These are phyloP conservation scores for Toxonevra muliebris DNA, from an alignment of 2,888 invertebrate genomes.

Conservation along the genomic window DNA sequence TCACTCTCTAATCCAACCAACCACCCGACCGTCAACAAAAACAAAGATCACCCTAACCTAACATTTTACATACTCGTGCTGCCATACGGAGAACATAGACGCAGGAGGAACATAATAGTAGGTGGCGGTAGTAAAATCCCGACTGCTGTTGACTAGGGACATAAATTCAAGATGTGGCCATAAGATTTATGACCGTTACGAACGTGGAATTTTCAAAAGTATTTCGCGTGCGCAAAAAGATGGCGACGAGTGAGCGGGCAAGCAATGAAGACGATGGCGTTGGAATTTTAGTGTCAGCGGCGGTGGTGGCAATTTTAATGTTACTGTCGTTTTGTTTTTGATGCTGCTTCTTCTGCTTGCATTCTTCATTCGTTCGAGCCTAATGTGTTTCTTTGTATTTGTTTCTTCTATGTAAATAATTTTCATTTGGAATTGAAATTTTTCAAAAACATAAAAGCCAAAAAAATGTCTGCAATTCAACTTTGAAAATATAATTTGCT, in stretches of 20 bases:
- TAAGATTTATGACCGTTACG: conserved; percentile 63
- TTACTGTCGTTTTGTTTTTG: not conserved
- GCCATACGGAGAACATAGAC: too few relatives aligned
- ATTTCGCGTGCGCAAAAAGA: not conserved
- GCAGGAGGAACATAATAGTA: too few relatives aligned
- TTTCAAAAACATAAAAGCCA: too few relatives aligned
- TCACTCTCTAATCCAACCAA: too few relatives aligned
- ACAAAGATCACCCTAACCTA: too few relatives aligned
- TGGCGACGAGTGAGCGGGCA: not conserved
- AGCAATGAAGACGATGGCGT: conserved; percentile 2
- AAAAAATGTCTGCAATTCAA: not conserved
- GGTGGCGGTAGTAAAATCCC: too few relatives aligned
- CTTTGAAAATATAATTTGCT: too few relatives aligned
- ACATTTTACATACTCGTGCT: too few relatives aligned
- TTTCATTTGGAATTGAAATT: conserved; percentile 19
- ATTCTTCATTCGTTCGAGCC: not conserved
- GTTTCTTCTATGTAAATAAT: conserved; percentile 3
- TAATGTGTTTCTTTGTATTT: not conserved
- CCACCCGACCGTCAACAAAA: too few relatives aligned
- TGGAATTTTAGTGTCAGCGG: not conserved
- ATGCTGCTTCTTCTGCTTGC: not conserved
- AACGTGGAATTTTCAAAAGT: conserved; percentile 55
- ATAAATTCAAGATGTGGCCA: conserved; percentile 64
- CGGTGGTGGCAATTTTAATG: not conserved
- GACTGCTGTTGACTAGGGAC: conserved; percentile 37